Conservation (phyloP, 2,888 invertebrate species). For the Enchytraeus crypticus region DNA sequence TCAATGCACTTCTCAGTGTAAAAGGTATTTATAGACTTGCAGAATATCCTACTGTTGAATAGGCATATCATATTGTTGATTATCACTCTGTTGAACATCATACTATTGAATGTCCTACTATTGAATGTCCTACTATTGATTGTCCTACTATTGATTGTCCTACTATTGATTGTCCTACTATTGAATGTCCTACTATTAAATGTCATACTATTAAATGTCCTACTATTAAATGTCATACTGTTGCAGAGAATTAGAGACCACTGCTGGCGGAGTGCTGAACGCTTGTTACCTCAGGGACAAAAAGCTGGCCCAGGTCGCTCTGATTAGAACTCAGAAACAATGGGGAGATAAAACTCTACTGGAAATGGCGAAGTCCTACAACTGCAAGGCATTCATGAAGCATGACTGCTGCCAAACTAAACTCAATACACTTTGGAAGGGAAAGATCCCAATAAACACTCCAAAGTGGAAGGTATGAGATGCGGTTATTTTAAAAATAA, state of each 20-base stretch:
- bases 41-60: no score
- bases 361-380: slow-evolving; percentile 37
- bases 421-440: slow-evolving; percentile 47
- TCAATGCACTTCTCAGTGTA: no score
- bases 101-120: no score
- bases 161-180: no score
- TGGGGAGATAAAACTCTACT: slow-evolving; percentile 42
- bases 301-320: slow-evolving; percentile 34
- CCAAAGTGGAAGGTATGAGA: slow-evolving; percentile 36
- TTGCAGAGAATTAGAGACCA: slow-evolving; percentile 39
- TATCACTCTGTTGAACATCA: no score
- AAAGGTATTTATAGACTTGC: no score
- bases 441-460: slow-evolving; percentile 44
- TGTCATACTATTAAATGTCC: no score
- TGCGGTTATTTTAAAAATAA: neutral
- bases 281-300: slow-evolving; percentile 42
- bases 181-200: no score
- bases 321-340: slow-evolving; percentile 34
- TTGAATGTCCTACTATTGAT: no score
- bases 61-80: no score
- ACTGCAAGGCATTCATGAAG: slow-evolving; percentile 45
- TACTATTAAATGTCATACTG: no score
- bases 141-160: no score
- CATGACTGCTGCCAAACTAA: slow-evolving; percentile 46
- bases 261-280: slow-evolving; percentile 39